Evolutionary conservation across 2,797 vertebrate species (phyloP).

Genomic region (Meda fulgida): DNA sequence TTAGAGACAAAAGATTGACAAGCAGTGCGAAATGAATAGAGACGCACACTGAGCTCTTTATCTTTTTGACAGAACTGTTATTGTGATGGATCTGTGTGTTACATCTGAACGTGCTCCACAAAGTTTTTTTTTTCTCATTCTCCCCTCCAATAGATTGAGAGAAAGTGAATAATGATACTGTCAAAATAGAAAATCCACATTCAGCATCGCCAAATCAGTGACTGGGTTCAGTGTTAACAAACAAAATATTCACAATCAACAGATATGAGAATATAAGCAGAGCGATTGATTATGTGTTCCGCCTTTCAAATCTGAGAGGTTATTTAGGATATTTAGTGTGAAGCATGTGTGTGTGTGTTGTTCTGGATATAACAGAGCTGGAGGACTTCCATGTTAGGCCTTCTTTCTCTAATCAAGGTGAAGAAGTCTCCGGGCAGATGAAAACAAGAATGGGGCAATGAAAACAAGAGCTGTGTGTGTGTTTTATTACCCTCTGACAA

Average conservation of each 20-base stretch:
- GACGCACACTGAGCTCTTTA: conserved; percentile 7
- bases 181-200: conserved; percentile 8
- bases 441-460: neutral
- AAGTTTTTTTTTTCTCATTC: neutral
- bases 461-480: conserved; percentile 6
- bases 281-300: conserved; percentile 15
- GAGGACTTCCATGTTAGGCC: neutral
- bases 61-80: conserved; percentile 33
- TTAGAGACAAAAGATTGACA: conserved; percentile 21
- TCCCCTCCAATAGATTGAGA: conserved; percentile 22
- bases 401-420: conserved; percentile 1
- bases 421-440: neutral
- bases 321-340: conserved; percentile 8
- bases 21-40: neutral
- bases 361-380: neutral
- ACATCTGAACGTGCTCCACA: neutral
- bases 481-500: conserved; percentile 21
- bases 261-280: conserved; percentile 17
- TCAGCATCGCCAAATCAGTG: neutral
- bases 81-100: conserved; percentile 26
- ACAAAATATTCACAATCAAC: conserved; percentile 21
- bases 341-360: neutral
- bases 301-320: neutral
- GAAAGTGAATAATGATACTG: conserved; percentile 14
- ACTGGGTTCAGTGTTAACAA: conserved; percentile 18